These are phyloP conservation scores for Australoheros facetus DNA, from an alignment of 2,797 vertebrate genomes.

Conservation along the genomic window DNA sequence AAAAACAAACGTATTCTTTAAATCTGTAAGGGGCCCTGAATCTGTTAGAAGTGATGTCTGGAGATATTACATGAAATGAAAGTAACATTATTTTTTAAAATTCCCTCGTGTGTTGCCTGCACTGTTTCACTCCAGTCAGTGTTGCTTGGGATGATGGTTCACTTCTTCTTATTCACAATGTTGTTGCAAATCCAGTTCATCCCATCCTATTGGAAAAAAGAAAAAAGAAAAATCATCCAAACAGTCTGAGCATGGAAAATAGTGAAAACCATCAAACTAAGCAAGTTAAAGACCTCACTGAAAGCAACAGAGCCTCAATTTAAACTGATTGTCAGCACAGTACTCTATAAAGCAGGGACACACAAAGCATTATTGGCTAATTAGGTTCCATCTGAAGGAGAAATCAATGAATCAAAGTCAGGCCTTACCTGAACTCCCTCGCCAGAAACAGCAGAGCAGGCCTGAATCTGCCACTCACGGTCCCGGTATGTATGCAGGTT, in stretches of 20 bases:
- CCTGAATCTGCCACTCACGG: constrained; percentile 91
- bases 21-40: constrained; percentile 7
- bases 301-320: not conserved
- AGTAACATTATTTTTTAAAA: not conserved
- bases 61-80: not conserved
- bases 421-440: constrained; percentile 88
- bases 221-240: constrained; percentile 1
- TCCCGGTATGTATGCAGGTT: constrained; percentile 89
- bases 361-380: not conserved
- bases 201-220: constrained; percentile 76
- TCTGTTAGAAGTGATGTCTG: constrained; percentile 11
- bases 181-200: constrained; percentile 90
- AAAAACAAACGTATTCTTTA: constrained; percentile 49
- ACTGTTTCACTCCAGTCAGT: constrained; percentile 1
- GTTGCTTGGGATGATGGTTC: constrained; percentile 29
- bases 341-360: not conserved
- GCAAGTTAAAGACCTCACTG: not conserved
- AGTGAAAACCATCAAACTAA: not conserved
- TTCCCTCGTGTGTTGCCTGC: constrained; percentile 17
- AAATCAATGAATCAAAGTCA: constrained; percentile 20
- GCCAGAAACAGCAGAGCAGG: constrained; percentile 89
- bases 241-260: not conserved
- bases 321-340: not conserved
- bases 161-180: constrained; percentile 84
- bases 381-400: not conserved